These are phyloP conservation scores for Diplazon laetatorius DNA, from an alignment of 2,888 invertebrate genomes.

Conservation along the genomic window DNA sequence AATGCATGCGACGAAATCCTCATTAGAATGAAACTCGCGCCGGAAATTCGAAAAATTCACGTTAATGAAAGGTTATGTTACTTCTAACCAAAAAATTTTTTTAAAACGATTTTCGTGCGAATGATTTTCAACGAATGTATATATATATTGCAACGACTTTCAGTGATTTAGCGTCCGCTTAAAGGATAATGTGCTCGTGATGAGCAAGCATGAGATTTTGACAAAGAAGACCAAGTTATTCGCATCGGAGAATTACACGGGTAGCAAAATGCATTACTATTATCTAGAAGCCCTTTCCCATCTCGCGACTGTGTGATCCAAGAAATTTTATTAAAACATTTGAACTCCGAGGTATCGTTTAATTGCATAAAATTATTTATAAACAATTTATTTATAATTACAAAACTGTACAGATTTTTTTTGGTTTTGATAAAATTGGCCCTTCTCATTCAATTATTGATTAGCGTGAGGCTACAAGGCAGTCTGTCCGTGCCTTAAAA, in stretches of 20 bases:
- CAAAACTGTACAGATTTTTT: constrained; percentile 5
- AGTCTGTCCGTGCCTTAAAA: constrained; percentile 86
- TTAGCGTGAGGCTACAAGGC: too few species aligned
- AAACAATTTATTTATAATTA: not conserved
- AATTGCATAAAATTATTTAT: not conserved
- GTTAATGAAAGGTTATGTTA: constrained; percentile 61
- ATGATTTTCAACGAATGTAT: not conserved
- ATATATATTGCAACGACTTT: constrained; percentile 36
- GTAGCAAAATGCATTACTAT: not conserved
- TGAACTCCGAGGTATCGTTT: not conserved
- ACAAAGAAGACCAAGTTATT: not conserved
- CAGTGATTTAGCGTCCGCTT: constrained; percentile 63
- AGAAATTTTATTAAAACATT: not conserved
- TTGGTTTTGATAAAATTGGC: not conserved
- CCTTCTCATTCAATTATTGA: too few species aligned
- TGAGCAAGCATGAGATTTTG: not conserved
- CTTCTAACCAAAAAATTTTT: not conserved
- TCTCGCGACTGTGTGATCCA: not conserved
- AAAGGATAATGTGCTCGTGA: not conserved
- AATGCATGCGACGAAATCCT: constrained; percentile 68
- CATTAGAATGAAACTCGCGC: constrained; percentile 66
- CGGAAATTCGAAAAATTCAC: constrained; percentile 55
- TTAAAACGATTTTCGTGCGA: not conserved
- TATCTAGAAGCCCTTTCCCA: not conserved
- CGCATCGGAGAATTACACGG: not conserved